Base-by-base conservation (phyloP, 1,140 invertebrate species). In the Macrobrachium rosenbergii region DNA sequence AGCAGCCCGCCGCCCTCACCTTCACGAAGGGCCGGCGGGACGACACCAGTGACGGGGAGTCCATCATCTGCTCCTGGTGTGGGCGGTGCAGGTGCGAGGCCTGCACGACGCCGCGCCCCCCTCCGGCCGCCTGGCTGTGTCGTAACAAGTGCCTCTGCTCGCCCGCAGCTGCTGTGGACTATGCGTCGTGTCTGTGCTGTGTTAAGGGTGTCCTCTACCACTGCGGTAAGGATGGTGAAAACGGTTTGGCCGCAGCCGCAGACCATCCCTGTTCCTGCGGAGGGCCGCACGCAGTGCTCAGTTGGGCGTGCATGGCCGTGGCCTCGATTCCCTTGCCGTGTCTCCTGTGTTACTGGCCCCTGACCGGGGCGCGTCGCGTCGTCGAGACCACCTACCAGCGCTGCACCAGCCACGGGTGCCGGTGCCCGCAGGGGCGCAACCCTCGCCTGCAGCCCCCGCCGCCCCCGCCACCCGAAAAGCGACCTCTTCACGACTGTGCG, bases 131-230 rank as follows among this genome's bases (percentile, higher is more conserved):
- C 77, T 98, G 97, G 97, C 93, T 98, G 88, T 97, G 97, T 93
- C 94, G 96, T 92, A 94, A 96, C 91, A 95, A 95, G 92, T 97
- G 96, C 92, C 94, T 96, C 90, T 96, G 96, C 92, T 97, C 96
- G 90, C 95, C 96, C 75, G 95, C 97, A 91, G 95, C 96, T 84
- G 94, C 95, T 89, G 94, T 98, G 88, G 97, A 98, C 92, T 96
- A 96, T 91, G 95, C 95, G 78, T 96, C 96, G 85, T 98, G 97
- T 92, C 94, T 98, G 92, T 98, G 97, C 93, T 98, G 97, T 92
- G 97, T 97, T 89, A 97, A 98, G 92, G 96, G 95, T 67, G 91
- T 97, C 58, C 97, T 98, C 92, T 99, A 98, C 92, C 97, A 98
- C 92, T 98, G 96, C 92, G 95, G 95, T 87, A 94, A 95, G 91